Evolutionary conservation across 2,113 vertebrate species (phyloP), one percentile per base, ranked within the genome.

Genomic region (Bos taurus): DNA sequence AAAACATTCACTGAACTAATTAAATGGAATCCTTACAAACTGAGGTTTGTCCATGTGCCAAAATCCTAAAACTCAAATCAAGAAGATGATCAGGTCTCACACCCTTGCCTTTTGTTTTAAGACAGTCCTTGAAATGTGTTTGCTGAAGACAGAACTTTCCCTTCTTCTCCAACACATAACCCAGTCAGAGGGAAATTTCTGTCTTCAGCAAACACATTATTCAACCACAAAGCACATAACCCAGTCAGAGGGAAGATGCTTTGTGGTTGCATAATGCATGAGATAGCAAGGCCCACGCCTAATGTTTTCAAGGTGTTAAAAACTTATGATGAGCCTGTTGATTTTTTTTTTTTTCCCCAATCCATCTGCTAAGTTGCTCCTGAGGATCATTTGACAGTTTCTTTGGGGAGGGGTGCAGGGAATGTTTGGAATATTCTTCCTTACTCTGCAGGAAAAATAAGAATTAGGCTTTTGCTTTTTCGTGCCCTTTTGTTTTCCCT

Each of bases 221-320:
- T 40, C 40, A 40, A 40, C 40, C 40, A 40, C 40, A 40, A 40
- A 40, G 40, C 30, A 50, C 3, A 23, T 64, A 80, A 30, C 78
- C 60, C n/a, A 67, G 8, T 25, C 56, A 36, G 74, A 84, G 28
- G 21, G 56, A 84, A 87, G 71, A 57, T 46, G 46, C 9, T 1
- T 7, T 52, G 77, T 90, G 64, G 46, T 10, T 95, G 46, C 83
- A 88, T 50, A 52, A 62, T 23, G 46, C n/a, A 74, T 33, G n/a
- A 87, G 25, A 43, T n/a, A 60, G 87, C 46, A n/a, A 57, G 90
- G 46, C 48, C 52, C 60, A 77, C 1, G 91, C 23, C 91, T 93
- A 78, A 89, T 43, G 40, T 64, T 88, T 77, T 50, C 50, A 93
- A 46, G 33, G 83, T n/a, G 36, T 52, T 96, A 90, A 95, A 93